Base-by-base conservation (phyloP, 2,797 vertebrate genomes). In the Enteromius thamalakanensis region DNA sequence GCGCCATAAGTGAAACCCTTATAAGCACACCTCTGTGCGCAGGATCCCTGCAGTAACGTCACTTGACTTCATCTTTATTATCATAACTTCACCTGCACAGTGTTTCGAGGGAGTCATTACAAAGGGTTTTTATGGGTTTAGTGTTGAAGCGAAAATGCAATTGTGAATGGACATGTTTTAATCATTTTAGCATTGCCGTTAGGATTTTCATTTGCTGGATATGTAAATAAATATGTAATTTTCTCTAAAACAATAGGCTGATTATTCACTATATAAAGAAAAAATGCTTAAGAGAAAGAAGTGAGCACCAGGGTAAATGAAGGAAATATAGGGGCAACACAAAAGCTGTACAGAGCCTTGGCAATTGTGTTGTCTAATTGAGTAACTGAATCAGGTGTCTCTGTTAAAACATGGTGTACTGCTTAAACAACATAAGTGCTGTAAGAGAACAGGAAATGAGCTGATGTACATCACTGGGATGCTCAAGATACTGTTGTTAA, bases 341-440 rank as follows among this genome's bases (percentile, higher is more conserved):
- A 68, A 55, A 47, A 74, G 21, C 55, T 29, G 26, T n/a, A 4
- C 23, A 12, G 26, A 67, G 11, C 55, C 19, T 34, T 60, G 21
- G 26, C 7, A 32, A 32, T 40, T 5, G 26, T 29, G 51, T 21
- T 80, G 32, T 70, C 17, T 51, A 62, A 79, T 14, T 58, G 40
- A 69, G n/a, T 37, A 15, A 47, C 29, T 15, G 62, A 79, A 79
- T 53, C 21, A 74, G 40, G 10, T 62, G 67, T n/a, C 10, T 47
- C 55, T 74, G 47, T 26, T 75, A 82, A 76, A 82, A 51, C 45
- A 76, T 21, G 23, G 6, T 82, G 80, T 67, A 53, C 17, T 49
- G 58, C 58, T 29, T 76, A 68, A 82, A 82, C 15, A 49, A 55
- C 37, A 76, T 76, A 7, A 60, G 49, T 40, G 37, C n/a, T 49